phyloP scores from a whole-genome alignment of 64 coral and sea anemone species.

The Montipora efflorescens region DNA sequence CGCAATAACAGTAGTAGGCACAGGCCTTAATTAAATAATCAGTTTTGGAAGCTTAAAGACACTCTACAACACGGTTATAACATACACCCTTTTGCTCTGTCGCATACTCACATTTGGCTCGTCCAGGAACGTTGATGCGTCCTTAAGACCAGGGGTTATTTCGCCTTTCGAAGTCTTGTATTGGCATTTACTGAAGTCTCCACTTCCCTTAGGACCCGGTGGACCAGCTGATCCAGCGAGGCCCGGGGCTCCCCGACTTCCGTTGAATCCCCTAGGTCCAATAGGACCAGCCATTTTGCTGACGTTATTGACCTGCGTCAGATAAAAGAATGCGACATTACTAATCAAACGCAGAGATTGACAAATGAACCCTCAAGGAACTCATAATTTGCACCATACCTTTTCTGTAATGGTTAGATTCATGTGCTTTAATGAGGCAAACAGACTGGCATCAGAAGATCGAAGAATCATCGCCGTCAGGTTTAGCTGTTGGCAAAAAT shows the following conservation, averaged over 20 bases:
- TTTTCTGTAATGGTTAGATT: background rate
- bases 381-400: background rate
- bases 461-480: background rate
- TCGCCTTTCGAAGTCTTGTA: background rate
- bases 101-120: slow-evolving; percentile 12
- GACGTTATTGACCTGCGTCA: slow-evolving; percentile 14
- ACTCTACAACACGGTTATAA: background rate
- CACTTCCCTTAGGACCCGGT: background rate
- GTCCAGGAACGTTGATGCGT: fast-evolving
- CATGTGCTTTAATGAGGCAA: background rate
- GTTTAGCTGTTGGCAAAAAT: background rate
- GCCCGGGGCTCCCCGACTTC: background rate
- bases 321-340: background rate
- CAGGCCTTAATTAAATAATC: no score
- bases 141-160: background rate
- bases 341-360: background rate
- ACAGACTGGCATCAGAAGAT: background rate
- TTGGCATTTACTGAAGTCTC: background rate
- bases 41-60: background rate
- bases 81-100: background rate
- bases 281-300: slow-evolving; percentile 4
- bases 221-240: background rate
- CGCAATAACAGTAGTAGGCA: no score
- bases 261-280: background rate
- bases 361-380: background rate